Evolutionary conservation across 1,140 invertebrate genomes (phyloP).

Genomic region (Rhyzopertha dominica): DNA sequence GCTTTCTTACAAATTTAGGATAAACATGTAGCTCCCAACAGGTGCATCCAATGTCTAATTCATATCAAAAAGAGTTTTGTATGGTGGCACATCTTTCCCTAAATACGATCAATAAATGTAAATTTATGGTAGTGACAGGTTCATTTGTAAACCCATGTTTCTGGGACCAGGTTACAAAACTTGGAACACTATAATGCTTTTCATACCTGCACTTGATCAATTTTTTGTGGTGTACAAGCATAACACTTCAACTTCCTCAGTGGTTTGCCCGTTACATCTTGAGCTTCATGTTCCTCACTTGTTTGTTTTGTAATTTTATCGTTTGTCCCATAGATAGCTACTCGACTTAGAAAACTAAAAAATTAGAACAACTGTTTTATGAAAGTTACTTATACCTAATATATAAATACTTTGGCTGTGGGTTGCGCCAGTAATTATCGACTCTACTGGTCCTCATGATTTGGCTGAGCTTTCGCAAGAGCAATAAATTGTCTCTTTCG

Average conservation of each 20-base stretch:
- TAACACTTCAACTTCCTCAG: conserved; percentile 36
- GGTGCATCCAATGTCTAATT: too few species aligned
- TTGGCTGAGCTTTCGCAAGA: conserved; percentile 50
- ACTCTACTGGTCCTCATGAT: conserved; percentile 52
- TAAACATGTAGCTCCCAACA: too few species aligned
- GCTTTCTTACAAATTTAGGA: too few species aligned
- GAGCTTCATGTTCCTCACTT: not conserved
- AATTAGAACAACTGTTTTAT: conserved; percentile 1
- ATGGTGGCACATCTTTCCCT: too few species aligned
- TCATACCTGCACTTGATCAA: too few species aligned
- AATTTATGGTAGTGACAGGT: too few species aligned
- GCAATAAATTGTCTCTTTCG: conserved; percentile 52
- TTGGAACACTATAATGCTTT: too few species aligned
- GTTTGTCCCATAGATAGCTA: conserved; percentile 37
- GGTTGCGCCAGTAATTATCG: conserved; percentile 52
- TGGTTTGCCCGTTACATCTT: conserved; percentile 12
- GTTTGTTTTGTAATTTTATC: conserved; percentile 13
- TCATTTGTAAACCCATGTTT: too few species aligned
- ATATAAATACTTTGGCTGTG: conserved; percentile 51
- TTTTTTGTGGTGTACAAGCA: conserved; percentile 37
- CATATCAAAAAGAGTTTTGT: too few species aligned
- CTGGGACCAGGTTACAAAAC: too few species aligned
- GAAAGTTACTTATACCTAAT: conserved; percentile 8
- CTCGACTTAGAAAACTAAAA: conserved; percentile 44
- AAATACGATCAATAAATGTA: too few species aligned